Conservation (phyloP, 2,113 vertebrate species). For the Romanogobio albipinnatus region DNA sequence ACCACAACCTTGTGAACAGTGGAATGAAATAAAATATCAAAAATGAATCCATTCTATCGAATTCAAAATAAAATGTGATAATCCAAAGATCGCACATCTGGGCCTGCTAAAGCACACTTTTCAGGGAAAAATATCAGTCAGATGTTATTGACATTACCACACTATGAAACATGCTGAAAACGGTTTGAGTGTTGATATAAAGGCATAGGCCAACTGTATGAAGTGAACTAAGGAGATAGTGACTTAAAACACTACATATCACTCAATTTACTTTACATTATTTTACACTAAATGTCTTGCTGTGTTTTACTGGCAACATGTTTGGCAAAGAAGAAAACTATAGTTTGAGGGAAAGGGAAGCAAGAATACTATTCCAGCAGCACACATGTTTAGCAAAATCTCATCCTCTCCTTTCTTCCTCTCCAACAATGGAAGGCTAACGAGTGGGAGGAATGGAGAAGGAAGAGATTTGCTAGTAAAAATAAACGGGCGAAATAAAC, state of each 20-base stretch:
- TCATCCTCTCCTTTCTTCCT: constrained; percentile 48
- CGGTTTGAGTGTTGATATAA: neutral
- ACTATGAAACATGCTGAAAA: neutral
- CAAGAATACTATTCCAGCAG: constrained; percentile 33
- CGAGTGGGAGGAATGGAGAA: constrained; percentile 58
- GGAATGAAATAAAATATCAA: neutral
- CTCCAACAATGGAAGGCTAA: constrained; percentile 65
- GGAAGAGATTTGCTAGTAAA: constrained; percentile 70
- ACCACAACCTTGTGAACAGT: neutral
- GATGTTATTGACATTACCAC: neutral
- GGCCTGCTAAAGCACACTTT: neutral
- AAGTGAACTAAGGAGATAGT: neutral
- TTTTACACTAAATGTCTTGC: neutral
- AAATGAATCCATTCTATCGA: neutral
- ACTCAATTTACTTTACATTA: neutral
- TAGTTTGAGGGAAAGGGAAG: constrained; percentile 2
- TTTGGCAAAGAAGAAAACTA: constrained; percentile 21
- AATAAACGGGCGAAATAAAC: constrained; percentile 73
- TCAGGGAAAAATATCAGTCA: neutral
- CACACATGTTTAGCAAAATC: constrained; percentile 31
- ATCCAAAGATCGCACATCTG: neutral
- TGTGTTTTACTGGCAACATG: neutral
- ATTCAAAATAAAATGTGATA: neutral
- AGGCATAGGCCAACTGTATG: neutral
- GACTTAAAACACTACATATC: neutral